Evolutionary conservation across 30 jellyfish, hydroid and myxozoan genomes (phyloP).

Genomic region (Cassiopea andromeda): DNA sequence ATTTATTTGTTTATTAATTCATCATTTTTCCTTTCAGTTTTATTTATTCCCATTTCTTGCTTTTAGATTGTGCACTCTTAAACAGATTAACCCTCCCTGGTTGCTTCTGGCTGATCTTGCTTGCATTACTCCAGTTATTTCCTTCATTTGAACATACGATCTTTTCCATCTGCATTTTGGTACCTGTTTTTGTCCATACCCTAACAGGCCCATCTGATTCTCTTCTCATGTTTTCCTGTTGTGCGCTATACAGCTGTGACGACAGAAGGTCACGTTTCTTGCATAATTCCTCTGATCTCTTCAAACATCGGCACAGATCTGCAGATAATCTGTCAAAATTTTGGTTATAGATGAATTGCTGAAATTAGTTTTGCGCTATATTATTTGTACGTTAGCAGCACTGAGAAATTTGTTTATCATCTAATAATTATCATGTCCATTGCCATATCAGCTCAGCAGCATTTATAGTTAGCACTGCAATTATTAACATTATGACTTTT

Average conservation of each 20-base stretch:
- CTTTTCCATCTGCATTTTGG: neutral
- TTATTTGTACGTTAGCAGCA: neutral
- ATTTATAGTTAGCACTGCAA: no score
- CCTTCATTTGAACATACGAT: neutral
- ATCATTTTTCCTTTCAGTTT: neutral
- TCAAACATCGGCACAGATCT: constrained; percentile 52
- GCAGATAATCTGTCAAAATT: constrained; percentile 27
- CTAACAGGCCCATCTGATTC: constrained; percentile 18
- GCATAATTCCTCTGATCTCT: constrained; percentile 41
- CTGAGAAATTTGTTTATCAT: no score
- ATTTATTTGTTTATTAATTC: neutral
- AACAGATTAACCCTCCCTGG: constrained; percentile 54
- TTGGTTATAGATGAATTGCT: neutral
- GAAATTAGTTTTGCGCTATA: neutral
- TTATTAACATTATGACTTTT: no score
- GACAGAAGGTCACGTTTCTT: constrained; percentile 21
- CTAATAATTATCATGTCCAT: no score
- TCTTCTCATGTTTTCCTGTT: constrained; percentile 46
- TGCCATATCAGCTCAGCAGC: no score
- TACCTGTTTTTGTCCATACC: no score
- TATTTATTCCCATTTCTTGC: neutral
- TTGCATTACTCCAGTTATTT: neutral
- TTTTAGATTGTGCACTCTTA: constrained; percentile 15
- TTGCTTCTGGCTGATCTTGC: neutral
- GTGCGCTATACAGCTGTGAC: constrained; percentile 31